Base-by-base conservation (phyloP, 2,888 invertebrate genomes). In the Macropis europaea region DNA sequence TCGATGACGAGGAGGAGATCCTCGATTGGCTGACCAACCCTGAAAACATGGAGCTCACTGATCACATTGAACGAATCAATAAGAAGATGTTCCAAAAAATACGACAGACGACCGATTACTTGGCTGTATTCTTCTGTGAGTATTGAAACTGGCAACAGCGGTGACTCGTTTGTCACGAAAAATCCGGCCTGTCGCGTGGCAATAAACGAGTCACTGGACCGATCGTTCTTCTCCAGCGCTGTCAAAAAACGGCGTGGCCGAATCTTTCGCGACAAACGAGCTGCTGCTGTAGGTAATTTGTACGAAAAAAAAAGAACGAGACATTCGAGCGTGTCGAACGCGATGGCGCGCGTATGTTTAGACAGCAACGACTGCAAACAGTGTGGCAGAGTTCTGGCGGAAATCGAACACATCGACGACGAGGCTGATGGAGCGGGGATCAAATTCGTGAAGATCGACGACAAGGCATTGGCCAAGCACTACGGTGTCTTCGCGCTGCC, bases 321-420 rank as follows among this genome's bases (percentile, higher is more conserved):
- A 73, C 24, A 64, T 50, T 54, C 72, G 60, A 72, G 57, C 74
- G 32, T 66, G 36, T 56, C 64, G 69, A 70, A 74, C 53, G 74
- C 74, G 72, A 30, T 43, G 56, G 57, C 61, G 70, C 75, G 50
- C 68, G 66, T 70, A 60, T 92, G 90, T 93, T 93, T 92, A 97
- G 97, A 97, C 92, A 97, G 97, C 92, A 96, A 96, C 92, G 97
- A 97, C 91, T 97, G 97, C 92, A 97, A 97, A 91, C 97, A 97
- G 90, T 97, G 97, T 89, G 95, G 96, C 80, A 93, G 95, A 88
- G 97, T 97, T 24, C 92, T 97, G 81, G 92, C 93, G 34, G 97
- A 97, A 90, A 95, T 97, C 77, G 97, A 97, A 87, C 97, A 97
- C 89, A 97, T 97, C 81, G 97, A 97, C 85, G 97, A 97, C 86